A percentile compares a stretch with the other conserved stretches of the same genome.
phyloP scores from a whole-genome alignment of 2,888 invertebrate genomes.

The Eilema griseolum region DNA sequence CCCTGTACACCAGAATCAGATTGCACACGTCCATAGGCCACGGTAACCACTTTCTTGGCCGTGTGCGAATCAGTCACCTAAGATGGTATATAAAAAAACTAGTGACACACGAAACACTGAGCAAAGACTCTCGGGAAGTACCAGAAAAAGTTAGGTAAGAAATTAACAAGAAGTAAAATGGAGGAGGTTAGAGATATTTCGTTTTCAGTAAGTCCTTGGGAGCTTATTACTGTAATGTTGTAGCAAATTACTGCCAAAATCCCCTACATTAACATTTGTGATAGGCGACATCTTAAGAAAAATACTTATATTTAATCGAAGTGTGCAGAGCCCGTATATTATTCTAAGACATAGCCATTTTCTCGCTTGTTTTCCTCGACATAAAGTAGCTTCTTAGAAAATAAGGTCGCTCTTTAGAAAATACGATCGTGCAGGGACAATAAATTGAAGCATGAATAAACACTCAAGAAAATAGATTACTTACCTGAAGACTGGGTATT shows the following conservation, averaged over 20 bases:
- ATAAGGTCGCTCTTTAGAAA: slow-evolving; percentile 68
- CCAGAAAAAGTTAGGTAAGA: no score
- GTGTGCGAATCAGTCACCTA: no score
- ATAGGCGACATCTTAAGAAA: slow-evolving; percentile 32
- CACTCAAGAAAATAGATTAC: slow-evolving; percentile 68
- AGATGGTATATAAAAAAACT: no score
- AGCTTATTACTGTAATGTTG: not conserved
- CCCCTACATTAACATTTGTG: slow-evolving; percentile 37
- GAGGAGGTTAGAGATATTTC: no score
- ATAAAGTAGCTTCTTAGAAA: slow-evolving; percentile 68
- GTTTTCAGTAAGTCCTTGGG: not conserved
- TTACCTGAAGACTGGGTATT: slow-evolving; percentile 38
- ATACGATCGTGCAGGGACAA: slow-evolving; percentile 69
- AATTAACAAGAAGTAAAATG: no score
- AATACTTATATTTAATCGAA: slow-evolving; percentile 52
- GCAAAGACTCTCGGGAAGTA: no score
- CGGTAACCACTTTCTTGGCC: no score
- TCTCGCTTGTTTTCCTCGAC: slow-evolving; percentile 59
- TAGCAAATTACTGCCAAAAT: slow-evolving; percentile 20
- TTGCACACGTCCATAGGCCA: no score
- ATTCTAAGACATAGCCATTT: slow-evolving; percentile 60
- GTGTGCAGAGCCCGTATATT: slow-evolving; percentile 57
- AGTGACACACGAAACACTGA: no score
- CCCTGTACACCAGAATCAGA: no score
- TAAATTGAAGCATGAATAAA: slow-evolving; percentile 73